Conservation (phyloP, 2,797 vertebrate genomes). For the Catamblyrhynchus diadema region DNA sequence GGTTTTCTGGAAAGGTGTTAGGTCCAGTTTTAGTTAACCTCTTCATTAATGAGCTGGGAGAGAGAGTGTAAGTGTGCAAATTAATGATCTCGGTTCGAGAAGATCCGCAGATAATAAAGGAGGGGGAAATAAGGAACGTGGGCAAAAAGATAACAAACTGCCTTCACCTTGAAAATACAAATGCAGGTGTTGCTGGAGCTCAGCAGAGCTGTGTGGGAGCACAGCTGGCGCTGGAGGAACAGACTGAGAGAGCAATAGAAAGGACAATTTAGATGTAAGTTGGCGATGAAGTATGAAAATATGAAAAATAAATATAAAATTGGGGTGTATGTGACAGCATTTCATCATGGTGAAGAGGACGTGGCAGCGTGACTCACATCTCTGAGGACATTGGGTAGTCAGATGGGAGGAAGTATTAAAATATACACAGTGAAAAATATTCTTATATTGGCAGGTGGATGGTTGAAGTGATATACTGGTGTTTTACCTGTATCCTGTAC, state of each 20-base stretch:
- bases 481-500: neutral
- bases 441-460: neutral
- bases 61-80: neutral
- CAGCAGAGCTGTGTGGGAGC: neutral
- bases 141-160: neutral
- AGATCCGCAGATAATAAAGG: neutral
- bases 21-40: slow-evolving; percentile 49
- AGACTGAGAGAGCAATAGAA: neutral
- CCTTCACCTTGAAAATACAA: neutral
- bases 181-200: neutral
- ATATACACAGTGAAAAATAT: neutral
- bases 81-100: neutral
- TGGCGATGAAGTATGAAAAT: neutral
- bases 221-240: neutral
- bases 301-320: neutral
- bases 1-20: slow-evolving; percentile 29
- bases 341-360: neutral
- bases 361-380: neutral
- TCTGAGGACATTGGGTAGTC: neutral
- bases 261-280: neutral
- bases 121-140: neutral
- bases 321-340: neutral
- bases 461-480: neutral
- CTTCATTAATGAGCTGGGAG: slow-evolving; percentile 52
- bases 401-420: slow-evolving; percentile 7